A percentile compares a stretch with the other conserved stretches of the same genome.
Conservation (phyloP, 2,888 invertebrate species). For the Temnothorax ravouxi region DNA sequence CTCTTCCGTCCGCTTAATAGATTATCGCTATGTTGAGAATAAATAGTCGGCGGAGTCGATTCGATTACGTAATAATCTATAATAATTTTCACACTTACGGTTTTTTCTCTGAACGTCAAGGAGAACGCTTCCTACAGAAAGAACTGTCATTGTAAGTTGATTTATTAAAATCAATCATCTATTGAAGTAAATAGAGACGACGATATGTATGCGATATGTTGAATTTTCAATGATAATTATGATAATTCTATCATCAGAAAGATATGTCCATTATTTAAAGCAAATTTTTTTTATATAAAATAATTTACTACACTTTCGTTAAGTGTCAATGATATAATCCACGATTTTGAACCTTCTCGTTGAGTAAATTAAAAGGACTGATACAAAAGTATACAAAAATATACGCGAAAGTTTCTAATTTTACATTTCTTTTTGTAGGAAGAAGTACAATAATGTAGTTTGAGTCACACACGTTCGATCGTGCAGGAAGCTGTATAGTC, state of each 20-base stretch:
- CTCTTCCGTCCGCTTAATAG: slow-evolving; percentile 36
- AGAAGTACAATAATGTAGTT: slow-evolving; percentile 44
- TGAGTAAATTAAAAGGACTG: slow-evolving; percentile 3
- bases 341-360: not conserved
- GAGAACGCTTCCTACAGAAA: slow-evolving; percentile 67
- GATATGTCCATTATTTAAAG: slow-evolving; percentile 36
- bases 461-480: slow-evolving; percentile 60
- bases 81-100: slow-evolving; percentile 16
- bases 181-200: not conserved
- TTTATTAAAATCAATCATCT: not conserved
- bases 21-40: slow-evolving; percentile 65
- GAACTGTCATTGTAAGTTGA: slow-evolving; percentile 50
- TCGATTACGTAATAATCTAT: slow-evolving; percentile 46
- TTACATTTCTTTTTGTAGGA: slow-evolving; percentile 69
- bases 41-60: slow-evolving; percentile 63
- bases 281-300: slow-evolving; percentile 8
- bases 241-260: not conserved
- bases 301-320: not conserved
- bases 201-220: slow-evolving; percentile 49
- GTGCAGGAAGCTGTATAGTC: slow-evolving; percentile 49
- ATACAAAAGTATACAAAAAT: slow-evolving; percentile 14
- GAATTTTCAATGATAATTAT: slow-evolving; percentile 38
- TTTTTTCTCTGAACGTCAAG: slow-evolving; percentile 26
- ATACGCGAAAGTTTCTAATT: slow-evolving; percentile 11
- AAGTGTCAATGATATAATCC: not conserved